Evolutionary conservation across 2,888 invertebrate species (phyloP), one percentile per base, ranked within the genome.

Genomic region (Augiades crinisus): DNA sequence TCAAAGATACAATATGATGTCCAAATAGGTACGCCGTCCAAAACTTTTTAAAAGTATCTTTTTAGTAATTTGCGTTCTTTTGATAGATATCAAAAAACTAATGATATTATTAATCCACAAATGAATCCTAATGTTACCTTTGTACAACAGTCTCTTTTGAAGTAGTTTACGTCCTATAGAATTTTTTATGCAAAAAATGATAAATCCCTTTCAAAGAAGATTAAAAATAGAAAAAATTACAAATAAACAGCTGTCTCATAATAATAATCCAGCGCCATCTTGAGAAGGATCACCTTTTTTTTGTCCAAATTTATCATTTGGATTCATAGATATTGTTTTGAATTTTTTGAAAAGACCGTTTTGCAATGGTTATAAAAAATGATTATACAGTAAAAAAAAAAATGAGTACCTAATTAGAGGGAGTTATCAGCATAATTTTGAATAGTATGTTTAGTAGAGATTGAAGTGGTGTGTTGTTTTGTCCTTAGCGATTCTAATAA

Each of bases 231-330:
- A 56, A 54, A 57, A 49, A 53, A 57, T 52, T 16, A 55, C 53
- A 59, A 58, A 58, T 55, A 62, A 63, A 58, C 67, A 67, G 60
- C 67, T 67, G 67, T 61, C 63, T 60, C 56, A 58, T 56, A 60
- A 57, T 57, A 62, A 60, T 62, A 65, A 63, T 62, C 63, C 62
- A 43, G 57, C 52, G 55, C 54, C 58, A 58, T 54, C 58, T 59
- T 56, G 36, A 53, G 53, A 56, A 50, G 59, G 53, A 58, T 56
- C 53, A 41, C 52, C 47, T 12, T 41, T 37, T 41, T 43, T 47
- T 34, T 44, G 24, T n/a, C n/a, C 56, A 65, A 56, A 64, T 64
- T 61, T 60, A 56, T 57, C 59, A 62, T 61, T 61, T 56, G 53
- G 54, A 66, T 66, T 65, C 61, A 62, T 63, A 46, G 49, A 50